These are phyloP conservation scores for Mizuhopecten yessoensis DNA, from an alignment of 1,140 invertebrate genomes.

Conservation along the genomic window DNA sequence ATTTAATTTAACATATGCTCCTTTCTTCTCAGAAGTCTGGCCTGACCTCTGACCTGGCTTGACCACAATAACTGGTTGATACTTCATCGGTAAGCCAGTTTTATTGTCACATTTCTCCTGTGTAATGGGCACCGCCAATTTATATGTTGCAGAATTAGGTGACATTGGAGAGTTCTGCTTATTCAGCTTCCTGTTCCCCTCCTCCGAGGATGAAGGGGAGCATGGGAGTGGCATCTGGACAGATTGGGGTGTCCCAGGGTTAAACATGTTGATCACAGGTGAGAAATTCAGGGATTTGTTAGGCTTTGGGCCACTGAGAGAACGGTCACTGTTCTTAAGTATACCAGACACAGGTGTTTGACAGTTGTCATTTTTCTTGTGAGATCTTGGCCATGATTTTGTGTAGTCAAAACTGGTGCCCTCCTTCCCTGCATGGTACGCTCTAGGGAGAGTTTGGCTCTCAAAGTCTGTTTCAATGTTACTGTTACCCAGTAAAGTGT, in stretches of 20 bases:
- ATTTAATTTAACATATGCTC: conserved; percentile 46
- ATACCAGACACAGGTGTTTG: conserved; percentile 69
- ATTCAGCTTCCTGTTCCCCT: conserved; percentile 48
- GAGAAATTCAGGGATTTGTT: conserved; percentile 78
- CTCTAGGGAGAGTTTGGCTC: conserved; percentile 52
- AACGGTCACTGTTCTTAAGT: conserved; percentile 73
- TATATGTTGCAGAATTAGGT: conserved; percentile 63
- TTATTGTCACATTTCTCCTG: conserved; percentile 30
- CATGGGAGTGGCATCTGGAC: conserved; percentile 71
- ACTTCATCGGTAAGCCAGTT: conserved; percentile 68
- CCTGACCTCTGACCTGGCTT: conserved; percentile 65
- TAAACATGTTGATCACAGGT: conserved; percentile 76
- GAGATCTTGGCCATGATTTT: conserved; percentile 77
- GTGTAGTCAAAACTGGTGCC: conserved; percentile 60
- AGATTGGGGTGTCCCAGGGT: conserved; percentile 66
- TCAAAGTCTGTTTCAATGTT: conserved; percentile 55
- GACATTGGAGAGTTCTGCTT: conserved; percentile 45
- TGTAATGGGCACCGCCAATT: conserved; percentile 65
- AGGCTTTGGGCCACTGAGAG: conserved; percentile 65
- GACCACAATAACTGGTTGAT: conserved; percentile 74
- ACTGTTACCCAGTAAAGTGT: background rate
- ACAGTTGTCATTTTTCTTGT: conserved; percentile 56
- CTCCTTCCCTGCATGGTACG: conserved; percentile 13
- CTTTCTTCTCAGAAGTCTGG: conserved; percentile 52
- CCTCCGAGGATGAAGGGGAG: conserved; percentile 69